Evolutionary conservation across 2,113 vertebrate genomes (phyloP).

Genomic region (Percopsis transmontana): DNA sequence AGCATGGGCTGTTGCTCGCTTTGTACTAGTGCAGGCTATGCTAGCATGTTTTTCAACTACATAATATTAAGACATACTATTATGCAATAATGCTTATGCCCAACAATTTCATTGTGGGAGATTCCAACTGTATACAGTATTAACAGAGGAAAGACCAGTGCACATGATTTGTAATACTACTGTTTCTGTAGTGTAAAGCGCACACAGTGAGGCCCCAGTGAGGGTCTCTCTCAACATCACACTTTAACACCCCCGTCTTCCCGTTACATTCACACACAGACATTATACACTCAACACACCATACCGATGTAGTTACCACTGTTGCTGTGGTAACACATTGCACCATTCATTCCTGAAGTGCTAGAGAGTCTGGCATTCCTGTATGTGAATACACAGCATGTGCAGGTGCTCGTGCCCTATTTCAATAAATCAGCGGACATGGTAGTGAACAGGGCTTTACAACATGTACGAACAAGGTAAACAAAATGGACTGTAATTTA

Average conservation of each 20-base stretch:
- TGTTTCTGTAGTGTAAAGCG: too few species aligned
- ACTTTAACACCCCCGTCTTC: not conserved
- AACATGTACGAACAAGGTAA: not conserved
- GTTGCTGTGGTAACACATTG: constrained; percentile 59
- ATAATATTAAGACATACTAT: too few species aligned
- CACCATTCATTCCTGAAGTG: constrained; percentile 41
- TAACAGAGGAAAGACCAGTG: too few species aligned
- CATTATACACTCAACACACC: constrained; percentile 22
- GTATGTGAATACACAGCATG: constrained; percentile 29
- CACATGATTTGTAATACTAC: too few species aligned
- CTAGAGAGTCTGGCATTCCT: constrained; percentile 49
- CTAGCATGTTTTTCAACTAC: too few species aligned
- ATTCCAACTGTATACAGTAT: too few species aligned
- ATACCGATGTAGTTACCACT: constrained; percentile 20
- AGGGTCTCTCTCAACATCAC: not conserved
- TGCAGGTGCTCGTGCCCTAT: not conserved
- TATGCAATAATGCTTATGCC: too few species aligned
- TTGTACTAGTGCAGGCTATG: too few species aligned
- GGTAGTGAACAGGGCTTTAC: not conserved
- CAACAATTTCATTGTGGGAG: too few species aligned
- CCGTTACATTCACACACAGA: constrained; percentile 1
- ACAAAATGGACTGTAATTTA: too few species aligned
- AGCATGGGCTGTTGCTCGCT: too few species aligned
- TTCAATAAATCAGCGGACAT: constrained; percentile 13
- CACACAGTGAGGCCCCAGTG: not conserved